These are phyloP conservation scores for Mesaphorura yosii DNA, from an alignment of 1,140 invertebrate genomes.

Conservation along the genomic window DNA sequence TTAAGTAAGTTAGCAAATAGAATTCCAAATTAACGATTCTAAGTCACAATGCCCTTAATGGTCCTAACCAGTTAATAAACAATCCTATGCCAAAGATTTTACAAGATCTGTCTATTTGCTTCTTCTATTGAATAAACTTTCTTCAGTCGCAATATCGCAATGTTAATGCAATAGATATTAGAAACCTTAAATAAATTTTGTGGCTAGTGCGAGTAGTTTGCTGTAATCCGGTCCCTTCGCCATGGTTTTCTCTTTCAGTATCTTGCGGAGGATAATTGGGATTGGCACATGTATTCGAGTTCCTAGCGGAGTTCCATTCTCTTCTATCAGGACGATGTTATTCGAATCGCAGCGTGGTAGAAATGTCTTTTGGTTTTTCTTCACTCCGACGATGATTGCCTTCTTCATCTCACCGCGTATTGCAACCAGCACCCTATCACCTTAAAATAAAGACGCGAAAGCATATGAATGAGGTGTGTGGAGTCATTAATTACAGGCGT, in stretches of 20 bases:
- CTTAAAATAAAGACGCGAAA: constrained; percentile 37
- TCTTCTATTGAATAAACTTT: too few relatives aligned
- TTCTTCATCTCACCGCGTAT: constrained; percentile 95
- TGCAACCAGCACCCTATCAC: constrained; percentile 84
- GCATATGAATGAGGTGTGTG: not conserved
- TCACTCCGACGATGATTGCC: constrained; percentile 84
- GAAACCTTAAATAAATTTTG: constrained; percentile 86
- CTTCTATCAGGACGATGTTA: constrained; percentile 91
- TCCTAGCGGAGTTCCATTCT: constrained; percentile 77
- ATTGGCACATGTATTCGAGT: constrained; percentile 90
- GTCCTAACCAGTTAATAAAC: too few relatives aligned
- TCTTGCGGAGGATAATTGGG: constrained; percentile 77
- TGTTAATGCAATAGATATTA: too few relatives aligned
- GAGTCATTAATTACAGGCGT: constrained; percentile 4
- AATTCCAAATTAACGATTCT: too few relatives aligned
- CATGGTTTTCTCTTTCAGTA: constrained; percentile 66
- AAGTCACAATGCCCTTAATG: too few relatives aligned
- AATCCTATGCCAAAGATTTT: too few relatives aligned
- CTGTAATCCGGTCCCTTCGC: constrained; percentile 84
- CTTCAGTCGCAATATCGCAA: too few relatives aligned
- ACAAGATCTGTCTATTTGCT: too few relatives aligned
- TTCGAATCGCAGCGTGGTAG: constrained; percentile 92
- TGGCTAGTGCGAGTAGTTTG: constrained; percentile 84
- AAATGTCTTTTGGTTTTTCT: constrained; percentile 66
- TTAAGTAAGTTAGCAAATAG: too few relatives aligned